These are phyloP conservation scores for Melanotaenia trifasciata DNA, from an alignment of 2,797 vertebrate species.

Conservation along the genomic window DNA sequence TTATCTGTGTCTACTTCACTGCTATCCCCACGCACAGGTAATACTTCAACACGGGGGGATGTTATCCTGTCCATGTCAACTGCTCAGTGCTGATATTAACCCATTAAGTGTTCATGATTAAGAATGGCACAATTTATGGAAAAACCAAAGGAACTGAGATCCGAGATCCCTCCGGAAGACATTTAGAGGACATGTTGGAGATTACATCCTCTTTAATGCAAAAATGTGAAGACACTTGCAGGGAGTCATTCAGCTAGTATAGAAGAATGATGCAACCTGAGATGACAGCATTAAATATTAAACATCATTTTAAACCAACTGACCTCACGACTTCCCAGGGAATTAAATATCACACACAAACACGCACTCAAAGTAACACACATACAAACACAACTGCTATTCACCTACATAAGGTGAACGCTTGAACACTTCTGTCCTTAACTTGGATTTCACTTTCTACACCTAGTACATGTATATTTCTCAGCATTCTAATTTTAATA, in stretches of 20 bases:
- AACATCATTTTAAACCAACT: conserved; percentile 54
- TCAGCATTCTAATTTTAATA: neutral
- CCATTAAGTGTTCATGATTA: conserved; percentile 6
- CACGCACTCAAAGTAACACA: conserved; percentile 1
- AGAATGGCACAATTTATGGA: conserved; percentile 11
- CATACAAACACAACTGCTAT: conserved; percentile 4
- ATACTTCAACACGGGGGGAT: conserved; percentile 42
- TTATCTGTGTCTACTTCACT: conserved; percentile 15
- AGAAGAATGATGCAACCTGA: conserved; percentile 52
- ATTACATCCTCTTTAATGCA: conserved; percentile 33
- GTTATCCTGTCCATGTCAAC: conserved; percentile 12
- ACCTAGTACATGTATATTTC: neutral
- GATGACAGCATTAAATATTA: conserved; percentile 61
- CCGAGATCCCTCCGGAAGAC: conserved; percentile 10
- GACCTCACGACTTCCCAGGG: conserved; percentile 38
- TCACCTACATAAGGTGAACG: neutral
- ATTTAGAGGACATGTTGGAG: conserved; percentile 45
- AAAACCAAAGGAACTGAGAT: conserved; percentile 6
- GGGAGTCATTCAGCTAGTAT: conserved; percentile 38
- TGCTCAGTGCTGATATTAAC: conserved; percentile 14
- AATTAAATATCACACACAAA: conserved; percentile 46
- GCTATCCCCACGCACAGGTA: conserved; percentile 27
- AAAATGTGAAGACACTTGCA: conserved; percentile 28
- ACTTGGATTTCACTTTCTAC: neutral
- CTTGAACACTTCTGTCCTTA: neutral